phyloP scores from a whole-genome alignment of 2,113 vertebrate genomes.

The Oplegnathus fasciatus region DNA sequence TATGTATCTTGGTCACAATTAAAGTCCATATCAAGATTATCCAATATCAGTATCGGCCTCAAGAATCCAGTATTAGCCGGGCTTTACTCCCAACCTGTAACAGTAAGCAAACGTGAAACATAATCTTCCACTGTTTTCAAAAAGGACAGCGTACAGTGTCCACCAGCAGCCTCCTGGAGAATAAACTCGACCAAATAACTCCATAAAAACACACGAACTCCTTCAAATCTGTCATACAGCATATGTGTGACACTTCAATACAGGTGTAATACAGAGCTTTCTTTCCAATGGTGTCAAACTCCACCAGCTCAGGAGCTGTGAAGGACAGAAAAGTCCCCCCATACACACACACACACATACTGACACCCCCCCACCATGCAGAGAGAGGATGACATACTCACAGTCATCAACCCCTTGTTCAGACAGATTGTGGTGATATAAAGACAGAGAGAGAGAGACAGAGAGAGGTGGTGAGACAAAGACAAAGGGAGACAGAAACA shows the following conservation, averaged over 20 bases:
- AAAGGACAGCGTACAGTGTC: no score
- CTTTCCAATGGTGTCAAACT: neutral
- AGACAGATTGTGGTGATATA: neutral
- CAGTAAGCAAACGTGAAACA: no score
- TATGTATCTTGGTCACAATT: neutral
- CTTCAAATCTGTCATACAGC: neutral
- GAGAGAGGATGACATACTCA: neutral
- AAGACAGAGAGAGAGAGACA: neutral
- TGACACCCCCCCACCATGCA: neutral
- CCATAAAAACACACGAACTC: neutral
- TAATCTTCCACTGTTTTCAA: no score
- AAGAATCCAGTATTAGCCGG: neutral
- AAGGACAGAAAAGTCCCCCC: neutral
- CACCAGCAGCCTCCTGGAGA: neutral
- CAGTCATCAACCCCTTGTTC: slow-evolving; percentile 16
- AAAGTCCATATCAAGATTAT: no score
- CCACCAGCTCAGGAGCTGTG: slow-evolving; percentile 5
- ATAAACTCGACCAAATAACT: neutral
- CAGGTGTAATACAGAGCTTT: slow-evolving; percentile 8
- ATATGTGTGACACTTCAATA: neutral
- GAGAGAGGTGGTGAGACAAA: slow-evolving; percentile 1
- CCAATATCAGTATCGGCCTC: neutral
- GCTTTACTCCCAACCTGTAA: no score
- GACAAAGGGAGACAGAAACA: neutral
- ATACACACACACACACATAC: no score